Evolutionary conservation across 2,113 vertebrate species (phyloP).

Genomic region (Cyprinodon brontotheroides): DNA sequence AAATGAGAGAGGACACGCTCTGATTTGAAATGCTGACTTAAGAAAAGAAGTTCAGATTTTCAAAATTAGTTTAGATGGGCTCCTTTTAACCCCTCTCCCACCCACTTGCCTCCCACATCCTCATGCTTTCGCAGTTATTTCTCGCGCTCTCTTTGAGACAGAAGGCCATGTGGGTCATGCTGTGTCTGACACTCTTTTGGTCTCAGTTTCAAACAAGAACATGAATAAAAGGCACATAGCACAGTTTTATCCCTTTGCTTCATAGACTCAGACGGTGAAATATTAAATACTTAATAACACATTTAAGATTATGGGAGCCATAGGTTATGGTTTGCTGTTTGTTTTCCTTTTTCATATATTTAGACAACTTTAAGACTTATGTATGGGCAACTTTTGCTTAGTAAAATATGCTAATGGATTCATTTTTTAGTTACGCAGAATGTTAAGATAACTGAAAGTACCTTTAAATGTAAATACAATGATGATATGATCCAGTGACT

Average conservation of each 20-base stretch:
- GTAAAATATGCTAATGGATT: too few species aligned
- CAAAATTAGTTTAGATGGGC: slow-evolving; percentile 80
- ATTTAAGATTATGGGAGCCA: not conserved
- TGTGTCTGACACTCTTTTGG: slow-evolving; percentile 45
- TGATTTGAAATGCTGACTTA: slow-evolving; percentile 86
- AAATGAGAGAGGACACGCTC: slow-evolving; percentile 84
- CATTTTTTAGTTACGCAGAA: not conserved
- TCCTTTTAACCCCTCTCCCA: slow-evolving; percentile 68
- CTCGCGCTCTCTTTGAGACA: slow-evolving; percentile 46
- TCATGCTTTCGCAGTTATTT: slow-evolving; percentile 64
- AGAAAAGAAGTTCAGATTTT: slow-evolving; percentile 82
- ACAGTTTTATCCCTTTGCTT: slow-evolving; percentile 9
- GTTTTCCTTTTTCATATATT: not conserved
- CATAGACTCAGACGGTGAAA: not conserved
- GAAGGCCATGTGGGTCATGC: slow-evolving; percentile 43
- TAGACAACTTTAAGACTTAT: too few species aligned
- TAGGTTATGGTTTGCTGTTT: not conserved
- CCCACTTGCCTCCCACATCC: slow-evolving; percentile 66
- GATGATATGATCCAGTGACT: not conserved
- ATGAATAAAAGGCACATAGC: not conserved
- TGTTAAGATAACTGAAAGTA: not conserved
- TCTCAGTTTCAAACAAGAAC: not conserved
- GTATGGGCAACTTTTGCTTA: too few species aligned
- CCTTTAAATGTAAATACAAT: not conserved
- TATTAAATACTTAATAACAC: not conserved